Conservation (phyloP, 2,888 invertebrate genomes). For the Chymomyza amoena region DNA sequence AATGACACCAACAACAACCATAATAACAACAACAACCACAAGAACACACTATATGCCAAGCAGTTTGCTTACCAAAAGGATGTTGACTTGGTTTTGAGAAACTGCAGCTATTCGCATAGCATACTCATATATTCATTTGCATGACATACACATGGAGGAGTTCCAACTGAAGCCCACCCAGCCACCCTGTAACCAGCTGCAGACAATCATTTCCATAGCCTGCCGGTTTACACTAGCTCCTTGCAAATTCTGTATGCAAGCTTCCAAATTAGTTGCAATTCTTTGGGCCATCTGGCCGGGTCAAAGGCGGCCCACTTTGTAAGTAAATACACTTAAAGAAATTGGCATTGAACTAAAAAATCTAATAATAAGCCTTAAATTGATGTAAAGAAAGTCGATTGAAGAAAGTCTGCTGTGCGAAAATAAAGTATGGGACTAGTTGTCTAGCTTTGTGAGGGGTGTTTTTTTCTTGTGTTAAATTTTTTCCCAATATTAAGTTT, state of each 20-base stretch:
- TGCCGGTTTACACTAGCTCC: conserved; percentile 32
- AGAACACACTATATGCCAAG: conserved; percentile 29
- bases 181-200: conserved; percentile 47
- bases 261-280: conserved; percentile 60
- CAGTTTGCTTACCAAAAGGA: conserved; percentile 63
- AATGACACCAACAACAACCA: conserved; percentile 45
- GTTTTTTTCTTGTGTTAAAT: no score
- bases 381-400: not conserved
- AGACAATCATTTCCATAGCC: not conserved
- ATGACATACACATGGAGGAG: conserved; percentile 40
- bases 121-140: conserved; percentile 69
- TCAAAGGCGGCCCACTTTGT: not conserved
- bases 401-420: not conserved
- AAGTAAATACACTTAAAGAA: not conserved
- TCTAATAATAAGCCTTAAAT: not conserved
- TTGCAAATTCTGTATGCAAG: conserved; percentile 48
- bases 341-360: not conserved
- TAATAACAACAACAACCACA: conserved; percentile 50
- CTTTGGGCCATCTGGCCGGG: conserved; percentile 20
- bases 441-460: no score
- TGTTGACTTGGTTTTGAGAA: conserved; percentile 71
- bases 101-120: conserved; percentile 67
- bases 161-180: conserved; percentile 5
- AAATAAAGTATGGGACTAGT: no score
- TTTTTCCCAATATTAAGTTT: no score